These are phyloP conservation scores for Neocloeon triangulifer DNA, from an alignment of 1,140 invertebrate genomes.

Conservation along the genomic window DNA sequence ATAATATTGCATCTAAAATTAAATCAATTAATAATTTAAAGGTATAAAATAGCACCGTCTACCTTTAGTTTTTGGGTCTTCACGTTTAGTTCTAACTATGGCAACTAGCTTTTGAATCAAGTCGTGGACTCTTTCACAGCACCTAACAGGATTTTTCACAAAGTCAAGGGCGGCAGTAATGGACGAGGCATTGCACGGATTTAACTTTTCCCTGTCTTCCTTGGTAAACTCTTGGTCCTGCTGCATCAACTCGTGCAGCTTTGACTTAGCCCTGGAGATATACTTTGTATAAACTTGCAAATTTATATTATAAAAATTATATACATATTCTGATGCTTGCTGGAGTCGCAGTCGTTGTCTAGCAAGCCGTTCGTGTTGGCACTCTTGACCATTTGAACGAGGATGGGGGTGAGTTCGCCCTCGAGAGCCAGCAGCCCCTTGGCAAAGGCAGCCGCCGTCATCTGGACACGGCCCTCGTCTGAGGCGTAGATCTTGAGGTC, in stretches of 20 bases:
- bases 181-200: slow-evolving; percentile 70
- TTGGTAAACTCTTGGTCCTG: slow-evolving; percentile 68
- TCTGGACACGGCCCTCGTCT: slow-evolving; percentile 96
- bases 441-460: slow-evolving; percentile 98
- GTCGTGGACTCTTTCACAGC: slow-evolving; percentile 72
- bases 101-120: slow-evolving; percentile 69
- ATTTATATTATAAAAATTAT: slow-evolving; percentile 11
- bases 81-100: slow-evolving; percentile 64
- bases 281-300: slow-evolving; percentile 6
- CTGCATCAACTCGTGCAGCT: slow-evolving; percentile 81
- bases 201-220: slow-evolving; percentile 68
- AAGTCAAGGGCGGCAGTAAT: slow-evolving; percentile 78
- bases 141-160: slow-evolving; percentile 88
- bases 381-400: slow-evolving; percentile 99
- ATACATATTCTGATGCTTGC: slow-evolving; percentile 88
- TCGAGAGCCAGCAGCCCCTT: slow-evolving; percentile 93
- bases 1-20: slow-evolving; percentile 60
- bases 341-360: slow-evolving; percentile 93
- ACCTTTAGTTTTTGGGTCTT: slow-evolving; percentile 73
- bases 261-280: slow-evolving; percentile 66
- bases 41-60: slow-evolving; percentile 2
- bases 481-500: slow-evolving; percentile 99
- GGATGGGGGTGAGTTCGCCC: slow-evolving; percentile 93
- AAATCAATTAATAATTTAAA: slow-evolving; percentile 3
- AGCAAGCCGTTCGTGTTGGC: slow-evolving; percentile 95